These are phyloP conservation scores for Sinelater perroti DNA, from an alignment of 2,888 invertebrate genomes.

Conservation along the genomic window DNA sequence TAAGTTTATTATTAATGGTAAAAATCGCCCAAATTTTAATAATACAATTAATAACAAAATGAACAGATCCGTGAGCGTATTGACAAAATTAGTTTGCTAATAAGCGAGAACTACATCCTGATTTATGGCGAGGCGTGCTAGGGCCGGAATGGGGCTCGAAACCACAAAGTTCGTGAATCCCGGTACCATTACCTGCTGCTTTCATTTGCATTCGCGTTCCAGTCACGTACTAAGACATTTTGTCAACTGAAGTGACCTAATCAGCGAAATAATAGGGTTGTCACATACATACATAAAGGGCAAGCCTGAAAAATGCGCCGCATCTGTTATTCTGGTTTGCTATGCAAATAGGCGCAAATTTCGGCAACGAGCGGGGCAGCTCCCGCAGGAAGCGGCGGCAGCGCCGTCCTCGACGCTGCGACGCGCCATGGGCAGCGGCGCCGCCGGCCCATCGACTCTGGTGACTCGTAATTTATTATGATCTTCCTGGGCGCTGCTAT, in stretches of 20 bases:
- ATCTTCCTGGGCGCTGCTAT: conserved; percentile 17
- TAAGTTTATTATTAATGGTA: no score
- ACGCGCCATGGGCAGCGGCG: conserved; percentile 25
- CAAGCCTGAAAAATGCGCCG: conserved; percentile 36
- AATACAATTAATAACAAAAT: no score
- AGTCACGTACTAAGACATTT: conserved; percentile 57
- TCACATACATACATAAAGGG: conserved; percentile 44
- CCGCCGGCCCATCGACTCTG: conserved; percentile 18
- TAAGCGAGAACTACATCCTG: no score
- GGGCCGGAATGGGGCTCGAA: conserved; percentile 17
- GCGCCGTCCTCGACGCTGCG: not conserved
- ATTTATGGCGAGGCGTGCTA: conserved; percentile 3
- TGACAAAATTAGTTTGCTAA: no score
- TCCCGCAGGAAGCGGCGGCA: no score
- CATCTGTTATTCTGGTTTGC: conserved; percentile 38
- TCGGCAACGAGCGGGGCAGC: conserved; percentile 9
- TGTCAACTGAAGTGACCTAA: conserved; percentile 58
- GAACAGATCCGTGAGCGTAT: no score
- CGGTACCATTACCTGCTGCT: conserved; percentile 16
- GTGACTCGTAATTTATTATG: conserved; percentile 22
- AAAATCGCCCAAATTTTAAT: no score
- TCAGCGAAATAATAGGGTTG: conserved; percentile 57
- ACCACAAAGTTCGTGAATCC: conserved; percentile 16
- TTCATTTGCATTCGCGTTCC: conserved; percentile 39
- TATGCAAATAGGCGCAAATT: conserved; percentile 33